Percentiles rank a stretch among this genome's conserved stretches.
Conservation (phyloP, 2,888 invertebrate species). For the Mimachlamys varia region DNA sequence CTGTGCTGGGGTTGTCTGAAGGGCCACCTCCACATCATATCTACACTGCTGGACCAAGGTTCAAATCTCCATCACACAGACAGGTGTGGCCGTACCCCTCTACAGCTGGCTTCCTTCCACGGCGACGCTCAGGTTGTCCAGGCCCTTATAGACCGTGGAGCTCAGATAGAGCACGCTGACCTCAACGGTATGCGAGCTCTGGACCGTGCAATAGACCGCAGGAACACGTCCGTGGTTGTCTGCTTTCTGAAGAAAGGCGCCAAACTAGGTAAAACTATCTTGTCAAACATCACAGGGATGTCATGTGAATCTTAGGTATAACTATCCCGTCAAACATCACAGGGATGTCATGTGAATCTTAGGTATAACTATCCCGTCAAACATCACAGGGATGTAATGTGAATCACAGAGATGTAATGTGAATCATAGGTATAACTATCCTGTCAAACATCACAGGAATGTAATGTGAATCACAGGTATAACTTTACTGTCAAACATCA, state of each 20-base stretch:
- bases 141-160: slow-evolving; percentile 93
- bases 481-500: too few relatives aligned
- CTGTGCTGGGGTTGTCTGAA: slow-evolving; percentile 95
- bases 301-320: too few relatives aligned
- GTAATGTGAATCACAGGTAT: too few relatives aligned
- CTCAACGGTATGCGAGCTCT: slow-evolving; percentile 95
- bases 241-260: slow-evolving; percentile 97
- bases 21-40: slow-evolving; percentile 89
- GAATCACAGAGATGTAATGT: too few relatives aligned
- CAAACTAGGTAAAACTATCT: slow-evolving; percentile 86
- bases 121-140: slow-evolving; percentile 85
- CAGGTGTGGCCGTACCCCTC: slow-evolving; percentile 92
- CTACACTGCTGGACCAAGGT: slow-evolving; percentile 91
- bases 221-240: slow-evolving; percentile 93
- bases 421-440: too few relatives aligned
- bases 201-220: slow-evolving; percentile 95
- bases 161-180: slow-evolving; percentile 95
- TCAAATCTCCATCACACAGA: slow-evolving; percentile 93
- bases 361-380: too few relatives aligned
- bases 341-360: too few relatives aligned
- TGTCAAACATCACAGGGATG: too few relatives aligned
- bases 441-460: too few relatives aligned
- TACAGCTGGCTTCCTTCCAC: slow-evolving; percentile 92
- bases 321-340: too few relatives aligned
- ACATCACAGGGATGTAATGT: too few relatives aligned